These are phyloP conservation scores for Dolichallabes microphthalmus DNA, from an alignment of 2,113 vertebrate genomes.

Conservation along the genomic window DNA sequence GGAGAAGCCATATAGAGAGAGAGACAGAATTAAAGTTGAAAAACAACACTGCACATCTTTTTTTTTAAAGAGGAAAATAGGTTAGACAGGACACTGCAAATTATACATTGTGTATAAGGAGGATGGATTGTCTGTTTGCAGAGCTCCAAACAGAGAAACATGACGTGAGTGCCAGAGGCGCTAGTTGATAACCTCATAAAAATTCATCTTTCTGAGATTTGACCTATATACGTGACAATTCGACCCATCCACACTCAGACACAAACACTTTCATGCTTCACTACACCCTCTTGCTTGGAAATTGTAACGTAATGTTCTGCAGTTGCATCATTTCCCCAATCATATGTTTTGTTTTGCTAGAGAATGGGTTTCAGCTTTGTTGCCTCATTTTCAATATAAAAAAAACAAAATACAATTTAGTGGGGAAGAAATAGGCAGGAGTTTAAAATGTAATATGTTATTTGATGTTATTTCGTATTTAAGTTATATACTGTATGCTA, in stretches of 20 bases:
- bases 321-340: not conserved
- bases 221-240: conserved; percentile 35
- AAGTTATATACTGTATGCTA: not conserved
- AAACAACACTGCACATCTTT: not conserved
- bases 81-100: not conserved
- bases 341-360: not conserved
- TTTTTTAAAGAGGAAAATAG: not conserved
- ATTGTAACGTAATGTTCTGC: conserved; percentile 23
- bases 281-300: conserved; percentile 8
- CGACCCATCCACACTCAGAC: not conserved
- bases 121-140: conserved; percentile 8
- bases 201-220: conserved; percentile 26
- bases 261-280: conserved; percentile 27
- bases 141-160: conserved; percentile 18
- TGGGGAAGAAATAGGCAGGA: not conserved
- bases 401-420: conserved; percentile 1
- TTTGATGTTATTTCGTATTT: not conserved
- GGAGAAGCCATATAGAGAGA: not conserved
- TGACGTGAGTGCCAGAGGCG: conserved; percentile 19
- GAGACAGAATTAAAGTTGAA: not conserved
- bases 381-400: not conserved
- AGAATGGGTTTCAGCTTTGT: not conserved
- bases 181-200: conserved; percentile 25
- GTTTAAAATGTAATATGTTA: not conserved
- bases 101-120: conserved; percentile 8